These are phyloP conservation scores for Caenorhabditis japonica DNA, from an alignment of 2,888 invertebrate genomes.

Conservation along the genomic window DNA sequence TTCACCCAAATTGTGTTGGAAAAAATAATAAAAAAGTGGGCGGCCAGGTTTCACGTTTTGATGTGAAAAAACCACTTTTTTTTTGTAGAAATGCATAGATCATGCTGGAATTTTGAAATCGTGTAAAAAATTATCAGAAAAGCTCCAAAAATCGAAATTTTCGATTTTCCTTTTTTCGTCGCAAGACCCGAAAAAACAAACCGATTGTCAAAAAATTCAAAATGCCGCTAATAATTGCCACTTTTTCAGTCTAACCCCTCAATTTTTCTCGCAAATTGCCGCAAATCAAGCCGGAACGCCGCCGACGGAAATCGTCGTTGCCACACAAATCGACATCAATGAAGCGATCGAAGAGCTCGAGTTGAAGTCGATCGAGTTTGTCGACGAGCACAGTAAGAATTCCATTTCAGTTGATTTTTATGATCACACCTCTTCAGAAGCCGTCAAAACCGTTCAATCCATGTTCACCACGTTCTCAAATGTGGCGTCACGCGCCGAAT, in stretches of 20 bases:
- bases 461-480: constrained; percentile 3
- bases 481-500: not conserved
- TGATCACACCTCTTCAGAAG: constrained; percentile 11
- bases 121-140: too few species aligned
- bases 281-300: not conserved
- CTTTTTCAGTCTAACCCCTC: not conserved
- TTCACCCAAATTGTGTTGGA: too few species aligned
- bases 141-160: too few species aligned
- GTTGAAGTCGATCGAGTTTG: constrained; percentile 20
- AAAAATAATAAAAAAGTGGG: too few species aligned
- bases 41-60: too few species aligned
- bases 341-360: constrained; percentile 24
- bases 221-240: not conserved
- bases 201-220: not conserved
- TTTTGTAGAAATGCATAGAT: too few species aligned
- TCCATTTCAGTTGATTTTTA: not conserved
- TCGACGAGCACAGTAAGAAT: constrained; percentile 26
- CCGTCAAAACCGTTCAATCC: constrained; percentile 15
- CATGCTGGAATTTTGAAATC: too few species aligned
- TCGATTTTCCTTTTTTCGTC: too few species aligned
- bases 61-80: too few species aligned
- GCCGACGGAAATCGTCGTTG: not conserved
- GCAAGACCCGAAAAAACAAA: too few species aligned
- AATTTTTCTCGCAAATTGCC: not conserved
- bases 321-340: not conserved